These are phyloP conservation scores for Heliconius melpomene DNA, from an alignment of 1,140 invertebrate genomes.

Conservation along the genomic window DNA sequence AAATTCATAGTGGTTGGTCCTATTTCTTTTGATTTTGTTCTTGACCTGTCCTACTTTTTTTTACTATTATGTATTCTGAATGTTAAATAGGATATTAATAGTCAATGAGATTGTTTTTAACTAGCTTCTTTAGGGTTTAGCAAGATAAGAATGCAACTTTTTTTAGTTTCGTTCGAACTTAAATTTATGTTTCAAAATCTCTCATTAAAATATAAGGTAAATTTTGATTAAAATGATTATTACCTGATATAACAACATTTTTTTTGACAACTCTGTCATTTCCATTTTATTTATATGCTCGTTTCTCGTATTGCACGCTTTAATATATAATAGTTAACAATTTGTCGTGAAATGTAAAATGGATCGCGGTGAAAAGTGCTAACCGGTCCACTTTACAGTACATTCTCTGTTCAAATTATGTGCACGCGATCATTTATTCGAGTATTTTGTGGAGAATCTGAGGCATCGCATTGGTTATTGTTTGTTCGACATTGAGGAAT, in stretches of 20 bases:
- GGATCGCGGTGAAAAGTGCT: constrained; percentile 38
- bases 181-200: too few relatives aligned
- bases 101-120: neutral
- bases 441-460: constrained; percentile 22
- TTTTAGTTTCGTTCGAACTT: too few relatives aligned
- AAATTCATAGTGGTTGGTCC: constrained; percentile 20
- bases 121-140: neutral
- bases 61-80: neutral
- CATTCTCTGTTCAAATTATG: constrained; percentile 36
- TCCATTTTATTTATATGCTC: neutral
- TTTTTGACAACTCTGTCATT: too few relatives aligned
- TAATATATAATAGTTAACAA: constrained; percentile 23
- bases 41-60: constrained; percentile 11
- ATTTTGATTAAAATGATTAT: too few relatives aligned
- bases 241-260: too few relatives aligned
- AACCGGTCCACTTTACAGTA: constrained; percentile 32
- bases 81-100: constrained; percentile 1
- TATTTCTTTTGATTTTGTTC: constrained; percentile 19
- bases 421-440: constrained; percentile 28
- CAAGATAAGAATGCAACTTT: neutral
- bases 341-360: constrained; percentile 28
- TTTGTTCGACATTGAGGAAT: neutral
- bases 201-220: too few relatives aligned
- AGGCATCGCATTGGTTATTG: constrained; percentile 19
- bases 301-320: constrained; percentile 10